Evolutionary conservation across 2,797 vertebrate genomes (phyloP).

Genomic region (Sternotherus odoratus): DNA sequence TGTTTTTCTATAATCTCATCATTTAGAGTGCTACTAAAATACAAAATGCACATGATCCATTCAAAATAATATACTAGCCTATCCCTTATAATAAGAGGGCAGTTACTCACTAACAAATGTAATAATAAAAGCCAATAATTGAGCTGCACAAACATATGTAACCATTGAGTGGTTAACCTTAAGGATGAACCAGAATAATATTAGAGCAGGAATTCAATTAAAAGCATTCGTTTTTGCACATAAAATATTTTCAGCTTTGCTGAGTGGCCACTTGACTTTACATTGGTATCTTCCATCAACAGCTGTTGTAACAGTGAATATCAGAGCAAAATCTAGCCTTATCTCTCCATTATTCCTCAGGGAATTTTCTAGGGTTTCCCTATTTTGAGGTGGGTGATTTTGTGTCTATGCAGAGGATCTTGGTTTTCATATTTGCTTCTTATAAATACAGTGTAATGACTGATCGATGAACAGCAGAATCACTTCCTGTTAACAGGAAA

Average conservation of each 20-base stretch:
- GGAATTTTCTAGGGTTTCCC: neutral
- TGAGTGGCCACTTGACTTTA: neutral
- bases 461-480: neutral
- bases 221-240: neutral
- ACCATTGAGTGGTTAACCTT: neutral
- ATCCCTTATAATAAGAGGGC: neutral
- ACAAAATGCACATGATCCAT: neutral
- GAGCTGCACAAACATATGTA: neutral
- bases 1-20: neutral
- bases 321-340: neutral
- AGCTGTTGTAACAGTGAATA: neutral
- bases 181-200: conserved; percentile 23
- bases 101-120: neutral
- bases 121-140: neutral
- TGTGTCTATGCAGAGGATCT: neutral
- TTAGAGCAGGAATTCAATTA: conserved; percentile 10
- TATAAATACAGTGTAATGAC: neutral
- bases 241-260: neutral
- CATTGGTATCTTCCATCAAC: neutral
- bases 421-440: neutral
- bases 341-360: neutral
- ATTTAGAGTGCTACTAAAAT: neutral
- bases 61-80: neutral
- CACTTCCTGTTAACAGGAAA: neutral
- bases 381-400: neutral